Evolutionary conservation across 2,888 invertebrate species (phyloP).

Genomic region (Congeria kusceri): DNA sequence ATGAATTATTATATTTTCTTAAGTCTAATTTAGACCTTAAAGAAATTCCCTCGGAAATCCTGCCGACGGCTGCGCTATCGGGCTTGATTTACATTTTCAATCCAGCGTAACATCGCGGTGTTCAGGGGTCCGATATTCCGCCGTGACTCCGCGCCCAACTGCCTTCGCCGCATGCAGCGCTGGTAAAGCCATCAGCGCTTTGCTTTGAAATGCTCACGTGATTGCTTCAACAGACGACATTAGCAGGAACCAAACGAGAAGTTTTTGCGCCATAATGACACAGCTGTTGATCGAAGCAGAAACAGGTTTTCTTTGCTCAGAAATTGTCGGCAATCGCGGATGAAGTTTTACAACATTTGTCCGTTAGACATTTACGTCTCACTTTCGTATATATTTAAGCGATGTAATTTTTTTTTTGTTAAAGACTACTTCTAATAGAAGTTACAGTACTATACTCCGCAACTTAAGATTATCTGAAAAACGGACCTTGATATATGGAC

Average conservation of each 20-base stretch:
- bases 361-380: too few relatives aligned
- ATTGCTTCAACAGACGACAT: conserved; percentile 55
- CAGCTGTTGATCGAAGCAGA: conserved; percentile 52
- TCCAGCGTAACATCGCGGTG: conserved; percentile 50
- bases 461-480: too few relatives aligned
- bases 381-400: too few relatives aligned
- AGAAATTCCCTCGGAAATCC: too few relatives aligned
- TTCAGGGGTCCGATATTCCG: conserved; percentile 48
- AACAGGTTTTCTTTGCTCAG: not conserved
- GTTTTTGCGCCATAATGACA: conserved; percentile 48
- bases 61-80: too few relatives aligned
- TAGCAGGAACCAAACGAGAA: conserved; percentile 44
- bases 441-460: too few relatives aligned
- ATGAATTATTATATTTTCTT: too few relatives aligned
- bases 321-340: not conserved
- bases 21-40: too few relatives aligned
- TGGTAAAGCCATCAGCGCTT: conserved; percentile 48
- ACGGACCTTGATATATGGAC: too few relatives aligned
- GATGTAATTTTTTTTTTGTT: too few relatives aligned
- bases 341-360: too few relatives aligned
- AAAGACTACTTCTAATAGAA: too few relatives aligned
- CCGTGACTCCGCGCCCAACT: conserved; percentile 42
- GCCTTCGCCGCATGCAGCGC: conserved; percentile 46
- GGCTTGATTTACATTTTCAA: conserved; percentile 52
- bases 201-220: conserved; percentile 57